These are phyloP conservation scores for Molorchus minor DNA, from an alignment of 2,888 invertebrate species.

Conservation along the genomic window DNA sequence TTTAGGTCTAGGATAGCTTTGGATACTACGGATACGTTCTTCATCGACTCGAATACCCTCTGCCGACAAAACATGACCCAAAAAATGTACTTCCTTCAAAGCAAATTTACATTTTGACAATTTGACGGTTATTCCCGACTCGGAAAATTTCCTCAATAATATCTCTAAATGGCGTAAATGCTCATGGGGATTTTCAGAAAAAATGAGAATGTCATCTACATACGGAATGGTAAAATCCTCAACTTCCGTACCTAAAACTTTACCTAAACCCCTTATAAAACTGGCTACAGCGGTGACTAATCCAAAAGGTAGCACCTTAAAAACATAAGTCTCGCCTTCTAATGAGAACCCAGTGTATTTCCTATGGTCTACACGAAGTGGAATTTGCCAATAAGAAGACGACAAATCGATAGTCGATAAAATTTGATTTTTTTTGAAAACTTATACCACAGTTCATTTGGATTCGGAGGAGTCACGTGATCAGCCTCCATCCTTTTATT, in stretches of 20 bases:
- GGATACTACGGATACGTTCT: conserved; percentile 17
- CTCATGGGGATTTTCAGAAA: conserved; percentile 9
- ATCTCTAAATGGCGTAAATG: conserved; percentile 25
- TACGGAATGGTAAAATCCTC: conserved; percentile 16
- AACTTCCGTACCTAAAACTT: conserved; percentile 16
- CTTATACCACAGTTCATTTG: conserved; percentile 14
- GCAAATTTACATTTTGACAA: conserved; percentile 22
- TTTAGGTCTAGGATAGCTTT: conserved; percentile 16
- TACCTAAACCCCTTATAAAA: conserved; percentile 17
- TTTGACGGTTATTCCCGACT: conserved; percentile 21
- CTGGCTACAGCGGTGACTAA: conserved; percentile 22
- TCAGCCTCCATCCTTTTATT: conserved; percentile 29
- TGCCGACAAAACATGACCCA: conserved; percentile 17
- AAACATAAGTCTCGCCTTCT: conserved; percentile 30
- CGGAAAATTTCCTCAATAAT: conserved; percentile 21
- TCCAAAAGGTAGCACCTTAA: conserved; percentile 35
- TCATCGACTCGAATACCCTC: conserved; percentile 12
- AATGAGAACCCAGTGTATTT: conserved; percentile 37
- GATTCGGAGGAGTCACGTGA: conserved; percentile 31
- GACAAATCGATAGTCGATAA: conserved; percentile 26
- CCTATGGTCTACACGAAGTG: conserved; percentile 14
- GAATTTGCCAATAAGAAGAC: conserved; percentile 33
- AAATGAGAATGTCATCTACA: conserved; percentile 24
- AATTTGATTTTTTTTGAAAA: conserved; percentile 8
- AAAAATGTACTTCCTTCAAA: conserved; percentile 6